phyloP scores from a whole-genome alignment of 2,888 invertebrate species.

The Entomobrya multifasciata region DNA sequence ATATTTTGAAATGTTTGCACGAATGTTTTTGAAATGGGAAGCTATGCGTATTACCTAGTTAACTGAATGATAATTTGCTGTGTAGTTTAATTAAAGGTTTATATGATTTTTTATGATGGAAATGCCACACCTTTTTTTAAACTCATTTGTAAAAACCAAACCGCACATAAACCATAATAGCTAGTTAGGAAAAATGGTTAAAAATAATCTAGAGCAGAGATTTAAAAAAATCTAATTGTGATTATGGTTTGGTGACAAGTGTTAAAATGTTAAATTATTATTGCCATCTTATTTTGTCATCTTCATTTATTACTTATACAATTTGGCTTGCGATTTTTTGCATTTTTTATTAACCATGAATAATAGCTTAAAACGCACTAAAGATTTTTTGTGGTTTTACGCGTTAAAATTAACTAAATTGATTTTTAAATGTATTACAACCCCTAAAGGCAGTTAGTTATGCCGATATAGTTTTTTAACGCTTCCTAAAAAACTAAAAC shows the following conservation, averaged over 20 bases:
- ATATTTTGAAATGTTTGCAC: background rate
- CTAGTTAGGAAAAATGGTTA: too few relatives aligned
- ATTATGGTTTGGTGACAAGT: too few relatives aligned
- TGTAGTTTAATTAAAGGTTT: conserved; percentile 15
- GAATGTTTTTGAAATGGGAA: conserved; percentile 44
- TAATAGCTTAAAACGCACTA: conserved; percentile 17
- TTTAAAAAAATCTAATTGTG: too few relatives aligned
- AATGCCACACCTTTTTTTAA: background rate
- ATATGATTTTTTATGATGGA: background rate
- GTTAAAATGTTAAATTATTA: background rate
- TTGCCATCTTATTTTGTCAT: background rate
- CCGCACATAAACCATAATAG: too few relatives aligned
- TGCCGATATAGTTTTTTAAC: background rate
- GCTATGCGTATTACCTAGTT: conserved; percentile 45
- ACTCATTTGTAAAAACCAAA: too few relatives aligned
- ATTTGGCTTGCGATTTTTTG: background rate
- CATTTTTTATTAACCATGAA: conserved; percentile 1
- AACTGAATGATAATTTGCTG: conserved; percentile 7
- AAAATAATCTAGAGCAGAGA: too few relatives aligned
- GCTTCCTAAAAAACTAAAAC: conserved; percentile 19
- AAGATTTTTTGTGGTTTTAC: conserved; percentile 25
- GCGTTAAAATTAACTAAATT: conserved; percentile 6
- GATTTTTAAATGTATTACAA: conserved; percentile 4
- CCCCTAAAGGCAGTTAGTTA: background rate
- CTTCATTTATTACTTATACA: too few relatives aligned